Evolutionary conservation across 2,113 vertebrate species (phyloP), one percentile per base, ranked within the genome.

Genomic region (Dromaius novaehollandiae): DNA sequence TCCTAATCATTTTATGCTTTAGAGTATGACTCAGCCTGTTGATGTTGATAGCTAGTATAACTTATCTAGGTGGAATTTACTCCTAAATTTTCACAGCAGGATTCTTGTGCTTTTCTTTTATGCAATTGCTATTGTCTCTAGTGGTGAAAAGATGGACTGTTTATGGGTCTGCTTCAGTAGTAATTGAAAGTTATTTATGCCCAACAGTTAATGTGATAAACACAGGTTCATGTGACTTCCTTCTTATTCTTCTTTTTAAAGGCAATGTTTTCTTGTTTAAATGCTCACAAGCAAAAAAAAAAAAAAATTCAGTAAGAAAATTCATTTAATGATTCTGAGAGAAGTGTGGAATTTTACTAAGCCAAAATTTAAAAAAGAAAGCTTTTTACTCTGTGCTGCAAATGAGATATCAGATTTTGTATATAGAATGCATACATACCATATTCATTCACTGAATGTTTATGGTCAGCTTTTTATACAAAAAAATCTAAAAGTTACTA

Each of bases 211-310:
- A 19, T 36, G 1, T 28, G 63, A 44, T 7, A 87, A 86, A 55
- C 50, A 40, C n/a, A 30, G 40, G 51, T 9, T 53, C n/a, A 75
- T 58, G 18, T 44, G 42, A 68, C 34, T 60, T 58, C 40, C 9
- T 61, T 84, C 32, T 82, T 90, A 7, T 25, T 81, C 44, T 65
- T 92, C 24, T 60, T 86, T 95, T 61, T 63, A 75, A 86, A 63
- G 7, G 6, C 1, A 4, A 28, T 24, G 5, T 13, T 34, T 69
- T 74, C 84, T 66, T 63, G 24, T 92, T 71, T 60, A 87, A 70
- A 75, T 17, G 9, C 4, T 48, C 34, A 66, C 7, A 74, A 82
- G 65, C 2, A 21, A 4, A 63, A 36, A 40, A 74, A 10, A 20
- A 1, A 2, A n/a, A n/a, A n/a, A n/a, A n/a, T 73, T 76, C 21